Evolutionary conservation across 2,797 vertebrate genomes (phyloP).

Genomic region (Sparus aurata): DNA sequence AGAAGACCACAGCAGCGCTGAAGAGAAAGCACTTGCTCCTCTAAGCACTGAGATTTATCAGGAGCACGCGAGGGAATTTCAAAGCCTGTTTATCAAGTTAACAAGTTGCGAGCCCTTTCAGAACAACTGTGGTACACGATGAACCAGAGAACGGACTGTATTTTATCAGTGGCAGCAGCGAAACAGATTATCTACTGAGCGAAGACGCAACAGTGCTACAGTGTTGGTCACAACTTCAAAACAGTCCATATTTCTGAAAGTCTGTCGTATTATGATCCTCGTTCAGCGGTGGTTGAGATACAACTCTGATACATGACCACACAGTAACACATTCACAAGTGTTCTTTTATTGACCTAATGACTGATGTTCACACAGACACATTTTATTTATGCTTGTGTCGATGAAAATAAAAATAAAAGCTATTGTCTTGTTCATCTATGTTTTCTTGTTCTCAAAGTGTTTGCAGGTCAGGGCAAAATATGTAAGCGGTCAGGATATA

Average conservation of each 20-base stretch:
- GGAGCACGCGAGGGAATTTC: background rate
- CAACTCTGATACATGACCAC: background rate
- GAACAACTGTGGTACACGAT: background rate
- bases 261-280: background rate
- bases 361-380: background rate
- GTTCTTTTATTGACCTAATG: background rate
- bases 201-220: background rate
- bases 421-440: background rate
- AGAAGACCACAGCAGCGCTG: constrained; percentile 1
- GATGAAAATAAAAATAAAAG: background rate
- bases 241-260: background rate
- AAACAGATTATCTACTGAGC: background rate
- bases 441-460: background rate
- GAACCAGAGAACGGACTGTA: background rate
- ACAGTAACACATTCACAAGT: background rate
- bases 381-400: background rate
- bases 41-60: constrained; percentile 1
- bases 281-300: background rate
- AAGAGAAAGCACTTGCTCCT: background rate
- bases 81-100: background rate
- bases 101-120: background rate
- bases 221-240: background rate
- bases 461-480: background rate
- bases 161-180: constrained; percentile 7
- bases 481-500: background rate